phyloP scores from a whole-genome alignment of 2,888 invertebrate species.

The Pemphredon lugubris region DNA sequence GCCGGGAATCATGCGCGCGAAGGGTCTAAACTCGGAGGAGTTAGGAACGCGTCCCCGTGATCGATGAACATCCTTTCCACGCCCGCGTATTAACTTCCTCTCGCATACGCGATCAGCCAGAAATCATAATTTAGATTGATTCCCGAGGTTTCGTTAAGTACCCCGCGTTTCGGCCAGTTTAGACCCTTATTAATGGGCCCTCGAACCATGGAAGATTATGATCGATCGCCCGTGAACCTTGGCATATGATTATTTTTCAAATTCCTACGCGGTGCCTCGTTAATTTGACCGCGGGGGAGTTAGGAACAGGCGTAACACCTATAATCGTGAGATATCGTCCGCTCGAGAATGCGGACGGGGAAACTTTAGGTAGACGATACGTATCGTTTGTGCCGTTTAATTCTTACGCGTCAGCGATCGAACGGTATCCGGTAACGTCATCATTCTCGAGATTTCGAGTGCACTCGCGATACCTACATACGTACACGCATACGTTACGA shows the following conservation, averaged over 20 bases:
- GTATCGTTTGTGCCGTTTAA: conserved; percentile 25
- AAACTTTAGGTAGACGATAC: conserved; percentile 16
- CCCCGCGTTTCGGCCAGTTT: conserved; percentile 36
- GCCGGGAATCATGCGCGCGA: neutral
- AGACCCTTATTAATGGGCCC: conserved; percentile 54
- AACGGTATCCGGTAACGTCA: too few species aligned
- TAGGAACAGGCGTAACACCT: conserved; percentile 27
- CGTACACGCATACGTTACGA: too few species aligned
- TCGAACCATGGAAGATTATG: conserved; percentile 43
- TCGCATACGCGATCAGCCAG: conserved; percentile 13
- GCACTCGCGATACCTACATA: too few species aligned
- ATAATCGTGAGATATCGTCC: conserved; percentile 40
- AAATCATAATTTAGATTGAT: conserved; percentile 62
- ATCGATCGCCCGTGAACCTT: conserved; percentile 50
- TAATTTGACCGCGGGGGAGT: conserved; percentile 41
- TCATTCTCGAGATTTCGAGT: too few species aligned
- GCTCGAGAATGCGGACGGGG: conserved; percentile 26
- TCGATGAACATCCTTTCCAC: conserved; percentile 42
- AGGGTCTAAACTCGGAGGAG: conserved; percentile 13
- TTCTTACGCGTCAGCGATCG: too few species aligned
- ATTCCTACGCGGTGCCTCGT: conserved; percentile 29
- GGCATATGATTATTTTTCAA: conserved; percentile 51
- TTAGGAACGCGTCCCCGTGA: conserved; percentile 30
- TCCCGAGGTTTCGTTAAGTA: conserved; percentile 41
- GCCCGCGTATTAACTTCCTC: conserved; percentile 38